Percentiles rank a stretch among this genome's conserved stretches.
phyloP scores from a whole-genome alignment of 2,113 vertebrate species.

The Megaceryle torquata region DNA sequence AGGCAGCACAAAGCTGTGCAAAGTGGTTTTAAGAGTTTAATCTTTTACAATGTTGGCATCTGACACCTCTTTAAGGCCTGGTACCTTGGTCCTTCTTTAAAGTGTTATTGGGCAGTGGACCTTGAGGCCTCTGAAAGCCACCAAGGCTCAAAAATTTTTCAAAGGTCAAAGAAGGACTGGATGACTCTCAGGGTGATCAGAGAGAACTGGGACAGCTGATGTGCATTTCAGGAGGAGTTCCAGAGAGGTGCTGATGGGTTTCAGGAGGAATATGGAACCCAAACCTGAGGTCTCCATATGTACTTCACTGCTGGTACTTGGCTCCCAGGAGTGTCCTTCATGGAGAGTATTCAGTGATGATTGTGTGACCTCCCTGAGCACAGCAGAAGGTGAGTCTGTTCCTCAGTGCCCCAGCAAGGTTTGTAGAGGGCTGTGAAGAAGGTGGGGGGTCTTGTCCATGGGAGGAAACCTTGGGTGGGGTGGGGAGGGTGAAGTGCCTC shows the following conservation, averaged over 20 bases:
- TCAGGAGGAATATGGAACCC: background rate
- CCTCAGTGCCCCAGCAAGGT: background rate
- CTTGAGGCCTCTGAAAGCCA: background rate
- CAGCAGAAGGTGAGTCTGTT: background rate
- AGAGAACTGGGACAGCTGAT: background rate
- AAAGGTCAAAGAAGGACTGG: background rate
- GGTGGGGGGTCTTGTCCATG: too few relatives aligned
- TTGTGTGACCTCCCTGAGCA: background rate
- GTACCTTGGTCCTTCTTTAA: background rate
- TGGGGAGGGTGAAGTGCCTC: background rate
- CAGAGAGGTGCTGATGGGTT: too few relatives aligned
- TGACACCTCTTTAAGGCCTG: background rate
- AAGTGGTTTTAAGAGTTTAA: background rate
- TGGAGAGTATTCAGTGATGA: rapidly evolving
- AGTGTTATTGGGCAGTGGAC: background rate
- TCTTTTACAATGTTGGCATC: background rate
- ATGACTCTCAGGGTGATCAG: background rate
- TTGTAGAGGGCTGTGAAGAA: background rate
- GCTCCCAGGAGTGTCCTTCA: background rate
- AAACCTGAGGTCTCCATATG: background rate
- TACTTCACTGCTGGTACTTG: background rate
- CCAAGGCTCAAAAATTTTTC: background rate
- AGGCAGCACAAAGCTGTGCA: background rate
- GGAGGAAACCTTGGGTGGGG: background rate
- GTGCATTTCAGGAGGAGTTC: background rate